Percentiles rank a stretch among this genome's conserved stretches.
Conservation (phyloP, 2,797 vertebrate species). For the Lycodopsis pacificus region DNA sequence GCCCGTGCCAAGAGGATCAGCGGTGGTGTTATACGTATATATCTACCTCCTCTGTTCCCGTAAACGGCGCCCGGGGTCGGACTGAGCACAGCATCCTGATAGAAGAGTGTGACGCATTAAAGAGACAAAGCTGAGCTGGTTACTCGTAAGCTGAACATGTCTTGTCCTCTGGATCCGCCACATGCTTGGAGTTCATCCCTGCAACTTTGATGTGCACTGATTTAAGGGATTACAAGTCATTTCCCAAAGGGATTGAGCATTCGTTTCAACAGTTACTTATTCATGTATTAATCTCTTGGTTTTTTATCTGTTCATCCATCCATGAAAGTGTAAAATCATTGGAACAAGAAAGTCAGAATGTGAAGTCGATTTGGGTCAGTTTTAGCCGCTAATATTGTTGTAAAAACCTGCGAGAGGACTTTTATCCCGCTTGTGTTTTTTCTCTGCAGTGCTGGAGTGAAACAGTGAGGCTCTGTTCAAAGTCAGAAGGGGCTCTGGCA, state of each 20-base stretch:
- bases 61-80: conserved; percentile 23
- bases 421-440: conserved; percentile 9
- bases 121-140: conserved; percentile 62
- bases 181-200: conserved; percentile 55
- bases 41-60: conserved; percentile 5
- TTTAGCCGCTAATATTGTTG: conserved; percentile 21
- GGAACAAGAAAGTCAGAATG: background rate
- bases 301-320: background rate
- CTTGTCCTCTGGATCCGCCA: conserved; percentile 42
- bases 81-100: conserved; percentile 20
- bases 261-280: conserved; percentile 48
- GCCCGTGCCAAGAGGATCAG: conserved; percentile 39
- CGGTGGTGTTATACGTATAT: conserved; percentile 25
- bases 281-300: conserved; percentile 23
- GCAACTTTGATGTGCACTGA: conserved; percentile 67
- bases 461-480: conserved; percentile 59
- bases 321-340: background rate
- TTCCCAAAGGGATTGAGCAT: conserved; percentile 51
- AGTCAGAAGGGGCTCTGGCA: conserved; percentile 69
- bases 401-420: conserved; percentile 26
- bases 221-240: conserved; percentile 74
- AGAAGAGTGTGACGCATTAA: conserved; percentile 53
- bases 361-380: conserved; percentile 8
- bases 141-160: conserved; percentile 32
- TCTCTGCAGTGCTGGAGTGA: conserved; percentile 40